These are phyloP conservation scores for Euzophera pinguis DNA, from an alignment of 2,888 invertebrate genomes.

Conservation along the genomic window DNA sequence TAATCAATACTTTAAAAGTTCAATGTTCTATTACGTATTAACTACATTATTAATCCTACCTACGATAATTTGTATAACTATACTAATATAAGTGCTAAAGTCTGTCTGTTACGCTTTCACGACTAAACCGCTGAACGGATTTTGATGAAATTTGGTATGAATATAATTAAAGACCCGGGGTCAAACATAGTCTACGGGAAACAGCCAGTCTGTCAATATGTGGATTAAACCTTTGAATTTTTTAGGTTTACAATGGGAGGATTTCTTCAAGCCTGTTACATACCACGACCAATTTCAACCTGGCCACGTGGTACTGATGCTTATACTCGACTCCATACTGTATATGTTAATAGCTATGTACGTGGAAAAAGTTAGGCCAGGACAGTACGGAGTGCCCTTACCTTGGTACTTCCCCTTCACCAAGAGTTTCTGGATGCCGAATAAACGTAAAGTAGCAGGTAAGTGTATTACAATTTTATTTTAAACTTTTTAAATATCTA, in stretches of 20 bases:
- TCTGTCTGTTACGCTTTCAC: too few species aligned
- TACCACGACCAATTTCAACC: slow-evolving; percentile 86
- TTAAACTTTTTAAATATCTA: too few species aligned
- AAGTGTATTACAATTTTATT: slow-evolving; percentile 19
- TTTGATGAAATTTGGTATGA: too few species aligned
- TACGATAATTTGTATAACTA: too few species aligned
- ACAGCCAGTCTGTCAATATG: too few species aligned
- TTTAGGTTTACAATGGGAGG: slow-evolving; percentile 81
- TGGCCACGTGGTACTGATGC: slow-evolving; percentile 84
- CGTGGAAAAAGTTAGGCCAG: slow-evolving; percentile 92
- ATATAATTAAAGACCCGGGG: too few species aligned
- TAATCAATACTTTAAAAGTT: neutral
- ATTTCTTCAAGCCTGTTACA: slow-evolving; percentile 82
- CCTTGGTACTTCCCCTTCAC: slow-evolving; percentile 91
- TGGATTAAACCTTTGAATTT: neutral
- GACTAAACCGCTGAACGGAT: too few species aligned
- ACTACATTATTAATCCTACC: too few species aligned
- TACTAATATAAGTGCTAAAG: too few species aligned
- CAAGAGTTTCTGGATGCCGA: slow-evolving; percentile 77
- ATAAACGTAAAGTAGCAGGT: slow-evolving; percentile 54
- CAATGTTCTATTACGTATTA: too few species aligned
- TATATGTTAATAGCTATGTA: slow-evolving; percentile 91
- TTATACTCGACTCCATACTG: slow-evolving; percentile 84
- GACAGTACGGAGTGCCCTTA: slow-evolving; percentile 90
- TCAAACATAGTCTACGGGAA: too few species aligned